Evolutionary conservation across 2,113 vertebrate genomes (phyloP).

Genomic region (Cebidichthys violaceus): DNA sequence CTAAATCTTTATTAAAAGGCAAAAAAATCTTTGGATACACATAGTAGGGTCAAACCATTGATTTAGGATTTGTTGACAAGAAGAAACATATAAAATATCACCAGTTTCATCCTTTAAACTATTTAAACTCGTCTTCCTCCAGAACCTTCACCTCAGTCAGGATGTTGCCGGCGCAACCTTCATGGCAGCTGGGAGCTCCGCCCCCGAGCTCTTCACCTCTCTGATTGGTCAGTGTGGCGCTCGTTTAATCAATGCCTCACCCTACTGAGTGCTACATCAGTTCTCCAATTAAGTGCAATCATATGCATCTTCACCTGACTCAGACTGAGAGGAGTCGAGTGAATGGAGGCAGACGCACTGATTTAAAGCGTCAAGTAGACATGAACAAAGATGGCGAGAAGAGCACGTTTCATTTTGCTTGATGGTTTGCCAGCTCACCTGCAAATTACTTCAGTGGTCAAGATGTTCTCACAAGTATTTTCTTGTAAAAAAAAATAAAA

Average conservation of each 20-base stretch:
- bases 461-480: neutral
- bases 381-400: neutral
- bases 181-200: slow-evolving; percentile 88
- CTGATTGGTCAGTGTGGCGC: slow-evolving; percentile 82
- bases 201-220: slow-evolving; percentile 87
- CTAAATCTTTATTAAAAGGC: no score
- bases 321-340: slow-evolving; percentile 1
- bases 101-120: neutral
- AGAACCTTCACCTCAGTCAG: slow-evolving; percentile 87
- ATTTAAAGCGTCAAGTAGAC: slow-evolving; percentile 8
- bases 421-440: neutral
- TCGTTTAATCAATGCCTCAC: slow-evolving; percentile 7
- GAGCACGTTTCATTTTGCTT: neutral
- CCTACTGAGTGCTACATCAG: slow-evolving; percentile 11
- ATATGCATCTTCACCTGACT: slow-evolving; percentile 6
- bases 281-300: neutral
- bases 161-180: slow-evolving; percentile 87
- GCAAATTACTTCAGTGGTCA: neutral
- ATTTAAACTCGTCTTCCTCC: slow-evolving; percentile 6
- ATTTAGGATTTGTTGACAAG: neutral
- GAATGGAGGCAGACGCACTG: neutral
- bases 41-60: neutral
- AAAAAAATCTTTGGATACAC: neutral
- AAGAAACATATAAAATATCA: neutral
- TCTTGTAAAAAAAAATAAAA: neutral